These are phyloP conservation scores for Diplodus puntazzo DNA, from an alignment of 2,797 vertebrate genomes.

Conservation along the genomic window DNA sequence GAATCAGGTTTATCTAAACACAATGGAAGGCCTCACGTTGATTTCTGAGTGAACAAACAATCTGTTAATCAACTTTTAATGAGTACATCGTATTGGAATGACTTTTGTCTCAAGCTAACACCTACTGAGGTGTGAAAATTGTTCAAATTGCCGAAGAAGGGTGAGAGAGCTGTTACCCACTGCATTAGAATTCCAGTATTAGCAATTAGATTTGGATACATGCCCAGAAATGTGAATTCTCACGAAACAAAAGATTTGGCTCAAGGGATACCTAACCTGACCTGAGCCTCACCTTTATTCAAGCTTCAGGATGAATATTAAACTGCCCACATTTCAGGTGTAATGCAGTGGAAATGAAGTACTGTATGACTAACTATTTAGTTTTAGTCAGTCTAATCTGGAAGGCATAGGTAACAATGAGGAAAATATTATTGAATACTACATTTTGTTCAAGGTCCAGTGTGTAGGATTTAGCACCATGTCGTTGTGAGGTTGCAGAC, in stretches of 20 bases:
- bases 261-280: background rate
- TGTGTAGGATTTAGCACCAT: no score
- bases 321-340: background rate
- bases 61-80: slow-evolving; percentile 1
- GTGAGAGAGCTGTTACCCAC: slow-evolving; percentile 22
- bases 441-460: background rate
- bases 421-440: background rate
- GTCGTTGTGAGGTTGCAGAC: no score
- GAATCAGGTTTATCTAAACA: background rate
- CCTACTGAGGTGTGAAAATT: no score
- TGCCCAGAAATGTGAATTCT: slow-evolving; percentile 37
- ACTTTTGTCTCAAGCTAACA: background rate
- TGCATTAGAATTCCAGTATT: slow-evolving; percentile 12
- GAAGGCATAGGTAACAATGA: background rate
- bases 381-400: background rate
- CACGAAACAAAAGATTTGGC: slow-evolving; percentile 26
- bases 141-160: background rate
- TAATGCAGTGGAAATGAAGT: background rate
- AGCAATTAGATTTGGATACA: slow-evolving; percentile 20
- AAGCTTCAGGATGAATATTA: slow-evolving; percentile 1
- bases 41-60: background rate
- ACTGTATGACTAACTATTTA: background rate
- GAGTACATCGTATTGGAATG: background rate
- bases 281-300: background rate
- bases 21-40: background rate